A percentile compares a stretch with the other conserved stretches of the same genome.
These are phyloP conservation scores for Drosophila cracens DNA, from an alignment of 2,888 invertebrate genomes.

Conservation along the genomic window DNA sequence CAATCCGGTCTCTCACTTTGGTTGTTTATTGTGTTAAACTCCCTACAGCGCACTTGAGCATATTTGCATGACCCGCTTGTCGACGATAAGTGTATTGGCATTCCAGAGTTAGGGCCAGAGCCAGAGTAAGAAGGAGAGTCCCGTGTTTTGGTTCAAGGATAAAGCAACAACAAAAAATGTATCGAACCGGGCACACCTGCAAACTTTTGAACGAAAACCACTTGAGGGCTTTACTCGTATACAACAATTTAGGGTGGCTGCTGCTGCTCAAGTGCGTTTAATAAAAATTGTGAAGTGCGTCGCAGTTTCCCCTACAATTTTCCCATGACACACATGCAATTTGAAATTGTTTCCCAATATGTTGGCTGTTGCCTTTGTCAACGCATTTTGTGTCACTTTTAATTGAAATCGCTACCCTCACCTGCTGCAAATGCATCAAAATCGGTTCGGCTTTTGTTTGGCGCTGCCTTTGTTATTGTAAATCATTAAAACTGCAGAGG, in stretches of 20 bases:
- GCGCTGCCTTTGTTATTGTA: constrained; percentile 68
- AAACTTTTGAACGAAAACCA: constrained; percentile 71
- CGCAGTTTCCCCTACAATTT: constrained; percentile 59
- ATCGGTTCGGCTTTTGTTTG: constrained; percentile 45
- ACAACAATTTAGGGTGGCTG: constrained; percentile 64
- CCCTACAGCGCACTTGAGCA: constrained; percentile 75
- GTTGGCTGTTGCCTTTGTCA: constrained; percentile 61
- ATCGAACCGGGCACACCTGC: constrained; percentile 73
- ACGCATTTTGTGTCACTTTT: constrained; percentile 74
- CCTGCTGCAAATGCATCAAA: constrained; percentile 75
- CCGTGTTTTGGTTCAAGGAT: constrained; percentile 58
- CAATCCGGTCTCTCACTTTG: constrained; percentile 59
- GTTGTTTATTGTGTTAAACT: constrained; percentile 72
- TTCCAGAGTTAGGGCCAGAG: constrained; percentile 35
- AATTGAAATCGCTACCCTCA: constrained; percentile 74
- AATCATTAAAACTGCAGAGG: constrained; percentile 70
- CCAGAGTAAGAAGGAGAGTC: constrained; percentile 19
- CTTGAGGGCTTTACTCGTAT: constrained; percentile 64
- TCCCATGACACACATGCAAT: constrained; percentile 72
- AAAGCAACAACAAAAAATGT: constrained; percentile 49
- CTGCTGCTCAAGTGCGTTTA: constrained; percentile 64
- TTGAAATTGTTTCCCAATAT: constrained; percentile 71
- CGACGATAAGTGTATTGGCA: constrained; percentile 74
- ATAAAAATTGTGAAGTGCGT: constrained; percentile 66
- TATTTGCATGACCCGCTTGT: constrained; percentile 77